phyloP scores from a whole-genome alignment of 2,113 vertebrate genomes.

The Neotragus moschatus region DNA sequence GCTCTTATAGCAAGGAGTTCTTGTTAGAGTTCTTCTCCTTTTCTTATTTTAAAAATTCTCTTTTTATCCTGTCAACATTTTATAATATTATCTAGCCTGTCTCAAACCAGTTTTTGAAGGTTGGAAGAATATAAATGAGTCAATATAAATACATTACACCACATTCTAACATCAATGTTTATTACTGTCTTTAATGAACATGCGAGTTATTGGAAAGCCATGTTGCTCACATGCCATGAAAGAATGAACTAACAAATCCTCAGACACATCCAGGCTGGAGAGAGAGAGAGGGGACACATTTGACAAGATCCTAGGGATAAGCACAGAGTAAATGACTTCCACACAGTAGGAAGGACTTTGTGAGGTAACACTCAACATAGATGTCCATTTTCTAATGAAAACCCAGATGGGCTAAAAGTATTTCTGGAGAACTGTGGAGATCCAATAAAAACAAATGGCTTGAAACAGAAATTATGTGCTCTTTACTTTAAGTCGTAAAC shows the following conservation, averaged over 20 bases:
- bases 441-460: slow-evolving; percentile 29
- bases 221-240: not conserved
- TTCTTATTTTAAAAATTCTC: not conserved
- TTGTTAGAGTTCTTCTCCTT: slow-evolving; percentile 18
- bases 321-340: slow-evolving; percentile 19
- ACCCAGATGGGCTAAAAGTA: slow-evolving; percentile 35
- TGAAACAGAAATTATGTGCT: not conserved
- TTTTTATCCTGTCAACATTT: slow-evolving; percentile 21
- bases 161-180: slow-evolving; percentile 38
- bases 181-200: slow-evolving; percentile 1
- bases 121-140: slow-evolving; percentile 34
- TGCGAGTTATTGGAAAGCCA: slow-evolving; percentile 4
- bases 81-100: not conserved
- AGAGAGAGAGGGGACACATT: not conserved
- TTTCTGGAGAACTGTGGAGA: slow-evolving; percentile 8
- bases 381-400: slow-evolving; percentile 51
- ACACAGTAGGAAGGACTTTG: slow-evolving; percentile 29
- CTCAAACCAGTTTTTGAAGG: slow-evolving; percentile 22
- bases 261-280: not conserved
- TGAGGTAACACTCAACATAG: slow-evolving; percentile 30
- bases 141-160: not conserved
- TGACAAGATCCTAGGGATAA: slow-evolving; percentile 22
- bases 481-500: slow-evolving; percentile 14
- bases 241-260: not conserved
- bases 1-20: not conserved